Conservation (phyloP, 2,797 vertebrate genomes). For the Monodelphis domestica region DNA sequence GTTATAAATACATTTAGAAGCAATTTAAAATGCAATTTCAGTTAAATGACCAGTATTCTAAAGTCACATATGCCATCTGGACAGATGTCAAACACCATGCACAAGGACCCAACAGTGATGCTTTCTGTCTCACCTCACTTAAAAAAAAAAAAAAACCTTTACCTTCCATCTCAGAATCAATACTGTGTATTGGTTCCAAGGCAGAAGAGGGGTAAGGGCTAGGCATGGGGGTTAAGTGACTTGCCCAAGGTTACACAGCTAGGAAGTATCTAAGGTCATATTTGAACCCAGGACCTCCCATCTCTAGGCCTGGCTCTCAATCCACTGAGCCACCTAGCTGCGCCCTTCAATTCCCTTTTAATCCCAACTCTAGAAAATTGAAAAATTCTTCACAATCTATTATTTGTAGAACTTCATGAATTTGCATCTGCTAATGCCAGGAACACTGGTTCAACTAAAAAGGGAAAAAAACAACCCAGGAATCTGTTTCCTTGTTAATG, state of each 20-base stretch:
- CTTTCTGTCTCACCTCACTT: not conserved
- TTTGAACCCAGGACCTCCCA: too few species aligned
- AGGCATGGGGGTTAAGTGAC: too few species aligned
- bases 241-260: too few species aligned
- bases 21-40: not conserved
- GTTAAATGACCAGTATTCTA: not conserved
- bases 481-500: not conserved
- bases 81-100: not conserved
- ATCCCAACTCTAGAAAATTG: not conserved
- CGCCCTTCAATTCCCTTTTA: not conserved
- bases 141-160: too few species aligned
- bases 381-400: not conserved
- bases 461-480: not conserved
- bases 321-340: too few species aligned
- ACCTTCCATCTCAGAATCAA: too few species aligned
- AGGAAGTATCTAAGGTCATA: too few species aligned
- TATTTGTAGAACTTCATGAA: not conserved
- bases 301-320: too few species aligned
- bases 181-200: too few species aligned
- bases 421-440: not conserved
- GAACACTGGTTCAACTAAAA: not conserved
- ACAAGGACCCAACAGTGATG: not conserved
- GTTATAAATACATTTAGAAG: not conserved
- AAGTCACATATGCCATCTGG: not conserved
- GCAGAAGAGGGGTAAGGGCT: too few species aligned